phyloP scores from a whole-genome alignment of 2,888 invertebrate species.

The Drosophila paracracens region DNA sequence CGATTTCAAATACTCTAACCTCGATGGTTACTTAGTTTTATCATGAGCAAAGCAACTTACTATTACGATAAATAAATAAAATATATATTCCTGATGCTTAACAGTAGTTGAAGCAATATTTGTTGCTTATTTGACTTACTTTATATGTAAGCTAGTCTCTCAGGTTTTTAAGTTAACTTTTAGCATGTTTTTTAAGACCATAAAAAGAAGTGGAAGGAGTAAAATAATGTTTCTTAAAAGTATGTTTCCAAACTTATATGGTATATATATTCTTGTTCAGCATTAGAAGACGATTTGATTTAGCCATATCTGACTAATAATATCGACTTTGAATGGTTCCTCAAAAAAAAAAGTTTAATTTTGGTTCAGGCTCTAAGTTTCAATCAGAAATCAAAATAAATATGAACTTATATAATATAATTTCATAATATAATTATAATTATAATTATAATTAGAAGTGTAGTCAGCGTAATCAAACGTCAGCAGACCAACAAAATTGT shows the following conservation, averaged over 20 bases:
- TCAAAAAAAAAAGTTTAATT: too few relatives aligned
- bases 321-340: not conserved
- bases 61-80: too few relatives aligned
- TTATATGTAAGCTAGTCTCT: not conserved
- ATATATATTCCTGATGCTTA: not conserved
- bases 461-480: slow-evolving; percentile 6
- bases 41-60: not conserved
- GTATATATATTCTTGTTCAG: not conserved
- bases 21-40: not conserved
- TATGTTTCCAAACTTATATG: not conserved
- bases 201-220: too few relatives aligned
- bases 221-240: not conserved
- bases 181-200: too few relatives aligned
- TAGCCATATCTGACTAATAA: not conserved
- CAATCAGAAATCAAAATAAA: not conserved
- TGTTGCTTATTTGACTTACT: not conserved
- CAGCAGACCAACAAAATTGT: not conserved
- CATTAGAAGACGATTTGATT: accelerated
- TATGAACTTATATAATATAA: not conserved
- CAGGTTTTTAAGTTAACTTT: not conserved
- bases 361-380: not conserved
- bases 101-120: not conserved
- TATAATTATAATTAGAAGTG: not conserved
- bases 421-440: not conserved
- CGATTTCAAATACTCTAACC: slow-evolving; percentile 4